A percentile compares a stretch with the other conserved stretches of the same genome.
These are phyloP conservation scores for Tragulus kanchil DNA, from an alignment of 2,113 vertebrate genomes.

Conservation along the genomic window DNA sequence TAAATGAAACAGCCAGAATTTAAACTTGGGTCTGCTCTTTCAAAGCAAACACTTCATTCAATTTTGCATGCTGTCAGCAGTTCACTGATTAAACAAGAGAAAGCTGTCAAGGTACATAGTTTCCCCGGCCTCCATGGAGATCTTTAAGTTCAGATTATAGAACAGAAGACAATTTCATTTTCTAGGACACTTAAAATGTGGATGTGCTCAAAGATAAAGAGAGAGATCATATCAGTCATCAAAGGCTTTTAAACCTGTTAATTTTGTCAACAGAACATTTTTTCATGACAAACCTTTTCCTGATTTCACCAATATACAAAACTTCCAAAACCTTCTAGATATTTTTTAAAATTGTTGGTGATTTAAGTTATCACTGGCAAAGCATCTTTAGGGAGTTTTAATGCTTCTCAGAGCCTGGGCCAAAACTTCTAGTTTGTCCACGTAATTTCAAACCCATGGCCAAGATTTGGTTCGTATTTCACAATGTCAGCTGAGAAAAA, in stretches of 20 bases:
- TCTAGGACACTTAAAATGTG: neutral
- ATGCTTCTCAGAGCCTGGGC: neutral
- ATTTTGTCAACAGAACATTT: neutral
- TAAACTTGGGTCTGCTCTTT: neutral
- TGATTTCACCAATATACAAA: neutral
- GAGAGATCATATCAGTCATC: neutral
- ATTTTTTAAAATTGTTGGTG: neutral
- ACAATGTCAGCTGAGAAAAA: slow-evolving; percentile 67
- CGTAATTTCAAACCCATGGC: slow-evolving; percentile 57
- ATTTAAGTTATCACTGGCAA: slow-evolving; percentile 5
- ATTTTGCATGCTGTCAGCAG: neutral
- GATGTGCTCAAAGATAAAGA: neutral
- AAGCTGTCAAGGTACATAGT: neutral
- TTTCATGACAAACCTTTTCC: neutral
- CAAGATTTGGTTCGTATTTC: slow-evolving; percentile 71
- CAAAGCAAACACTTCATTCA: neutral
- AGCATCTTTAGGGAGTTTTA: neutral
- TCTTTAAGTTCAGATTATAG: neutral
- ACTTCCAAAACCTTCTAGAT: neutral
- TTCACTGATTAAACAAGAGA: neutral
- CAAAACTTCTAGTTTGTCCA: slow-evolving; percentile 27
- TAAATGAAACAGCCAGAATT: neutral
- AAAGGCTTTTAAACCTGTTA: neutral
- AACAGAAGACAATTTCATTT: neutral
- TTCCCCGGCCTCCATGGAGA: neutral